phyloP scores from a whole-genome alignment of 1,140 invertebrate species.

The Drosophila rhopaloa region DNA sequence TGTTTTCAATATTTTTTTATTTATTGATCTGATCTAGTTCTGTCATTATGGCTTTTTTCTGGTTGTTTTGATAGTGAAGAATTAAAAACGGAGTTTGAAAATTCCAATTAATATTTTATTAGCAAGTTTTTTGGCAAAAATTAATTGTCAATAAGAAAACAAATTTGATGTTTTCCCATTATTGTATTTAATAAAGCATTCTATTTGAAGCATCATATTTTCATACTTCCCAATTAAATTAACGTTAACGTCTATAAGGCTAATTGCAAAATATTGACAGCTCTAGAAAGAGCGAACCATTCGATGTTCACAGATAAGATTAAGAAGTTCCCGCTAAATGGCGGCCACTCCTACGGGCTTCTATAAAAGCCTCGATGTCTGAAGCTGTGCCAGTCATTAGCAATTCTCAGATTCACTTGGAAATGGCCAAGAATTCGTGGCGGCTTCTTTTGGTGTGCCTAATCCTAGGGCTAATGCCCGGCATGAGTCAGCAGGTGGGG shows the following conservation, averaged over 20 bases:
- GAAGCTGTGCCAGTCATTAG: constrained; percentile 6
- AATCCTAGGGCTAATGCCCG: constrained; percentile 3
- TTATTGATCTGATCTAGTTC: no score
- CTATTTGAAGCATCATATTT: no score
- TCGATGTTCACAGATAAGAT: constrained; percentile 1
- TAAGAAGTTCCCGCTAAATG: constrained; percentile 4
- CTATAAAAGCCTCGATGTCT: constrained; percentile 18
- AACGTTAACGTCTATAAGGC: background rate
- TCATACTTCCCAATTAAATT: no score
- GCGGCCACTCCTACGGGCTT: background rate
- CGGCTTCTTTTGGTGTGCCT: background rate
- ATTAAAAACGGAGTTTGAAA: no score
- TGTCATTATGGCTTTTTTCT: no score
- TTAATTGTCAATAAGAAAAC: no score
- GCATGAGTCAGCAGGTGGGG: constrained; percentile 37
- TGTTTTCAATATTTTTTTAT: no score
- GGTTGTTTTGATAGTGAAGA: no score
- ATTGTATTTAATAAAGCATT: no score
- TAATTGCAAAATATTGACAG: background rate
- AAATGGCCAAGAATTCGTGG: constrained; percentile 22
- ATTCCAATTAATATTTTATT: no score
- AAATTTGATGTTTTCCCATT: no score
- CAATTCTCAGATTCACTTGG: background rate
- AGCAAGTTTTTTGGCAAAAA: no score
- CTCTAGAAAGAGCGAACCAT: constrained; percentile 11